Conservation (phyloP, 2,888 invertebrate genomes). For the Agrochola lychnidis region DNA sequence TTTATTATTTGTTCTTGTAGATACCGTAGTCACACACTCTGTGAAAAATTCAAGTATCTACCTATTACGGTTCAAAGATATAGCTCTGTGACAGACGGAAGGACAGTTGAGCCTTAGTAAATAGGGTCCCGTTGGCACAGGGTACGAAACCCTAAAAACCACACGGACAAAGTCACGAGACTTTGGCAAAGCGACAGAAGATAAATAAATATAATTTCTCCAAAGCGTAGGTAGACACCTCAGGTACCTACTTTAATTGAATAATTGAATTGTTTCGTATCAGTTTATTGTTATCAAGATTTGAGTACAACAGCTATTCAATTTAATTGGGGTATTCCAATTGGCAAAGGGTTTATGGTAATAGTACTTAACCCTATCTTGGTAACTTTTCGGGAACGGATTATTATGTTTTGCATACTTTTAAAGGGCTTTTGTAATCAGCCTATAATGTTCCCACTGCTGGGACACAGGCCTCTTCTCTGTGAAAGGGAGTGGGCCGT, state of each 20-base stretch:
- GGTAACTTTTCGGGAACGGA: conserved; percentile 17
- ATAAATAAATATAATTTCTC: conserved; percentile 5
- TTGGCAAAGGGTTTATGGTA: conserved; percentile 46
- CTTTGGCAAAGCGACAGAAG: not conserved
- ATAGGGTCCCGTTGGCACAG: too few species aligned
- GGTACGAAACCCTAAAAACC: not conserved
- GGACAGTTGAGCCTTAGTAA: too few species aligned
- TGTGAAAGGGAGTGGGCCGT: too few species aligned
- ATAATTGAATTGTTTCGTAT: conserved; percentile 51
- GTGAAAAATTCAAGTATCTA: too few species aligned
- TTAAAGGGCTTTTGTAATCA: not conserved
- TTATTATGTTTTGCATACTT: conserved; percentile 25
- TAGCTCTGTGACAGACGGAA: too few species aligned
- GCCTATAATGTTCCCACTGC: too few species aligned
- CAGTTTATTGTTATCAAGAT: conserved; percentile 55
- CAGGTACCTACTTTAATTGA: conserved; percentile 11
- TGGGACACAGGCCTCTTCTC: too few species aligned
- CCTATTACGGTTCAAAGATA: too few species aligned
- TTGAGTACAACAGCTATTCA: conserved; percentile 44
- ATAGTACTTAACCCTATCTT: conserved; percentile 40
- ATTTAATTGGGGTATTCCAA: conserved; percentile 42
- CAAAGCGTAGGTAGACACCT: conserved; percentile 14
- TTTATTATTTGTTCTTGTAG: too few species aligned
- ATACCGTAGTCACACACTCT: too few species aligned
- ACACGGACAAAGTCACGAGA: not conserved